Evolutionary conservation across 2,888 invertebrate species (phyloP).

Genomic region (Agriopis marginaria): DNA sequence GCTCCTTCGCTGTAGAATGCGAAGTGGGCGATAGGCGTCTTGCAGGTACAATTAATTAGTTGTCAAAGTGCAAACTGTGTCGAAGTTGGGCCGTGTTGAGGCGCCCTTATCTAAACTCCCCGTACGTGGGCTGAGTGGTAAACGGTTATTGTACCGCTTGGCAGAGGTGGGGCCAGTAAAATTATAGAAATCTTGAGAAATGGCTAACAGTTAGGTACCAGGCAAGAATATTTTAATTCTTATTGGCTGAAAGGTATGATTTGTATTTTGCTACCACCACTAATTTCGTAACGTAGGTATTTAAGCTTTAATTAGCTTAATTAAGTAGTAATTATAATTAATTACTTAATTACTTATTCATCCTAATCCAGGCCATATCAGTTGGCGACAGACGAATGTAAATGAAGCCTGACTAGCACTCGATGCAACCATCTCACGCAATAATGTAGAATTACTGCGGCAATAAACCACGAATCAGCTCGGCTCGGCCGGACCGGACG

Average conservation of each 20-base stretch:
- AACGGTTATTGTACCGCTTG: constrained; percentile 21
- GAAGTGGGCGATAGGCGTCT: constrained; percentile 9
- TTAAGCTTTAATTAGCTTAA: constrained; percentile 7
- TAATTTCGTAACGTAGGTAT: background rate
- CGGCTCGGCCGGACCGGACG: constrained; percentile 24
- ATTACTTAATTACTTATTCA: constrained; percentile 23
- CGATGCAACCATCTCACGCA: constrained; percentile 27
- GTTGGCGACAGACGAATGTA: constrained; percentile 26
- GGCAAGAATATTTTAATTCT: constrained; percentile 4
- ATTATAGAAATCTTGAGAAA: constrained; percentile 26
- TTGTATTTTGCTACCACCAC: background rate
- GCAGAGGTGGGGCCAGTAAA: constrained; percentile 7
- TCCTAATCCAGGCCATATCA: constrained; percentile 27
- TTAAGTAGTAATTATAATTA: too few relatives aligned
- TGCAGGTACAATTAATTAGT: constrained; percentile 30
- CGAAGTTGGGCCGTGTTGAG: constrained; percentile 33
- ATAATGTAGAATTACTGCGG: constrained; percentile 27
- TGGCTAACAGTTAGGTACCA: background rate
- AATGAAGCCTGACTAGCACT: constrained; percentile 19
- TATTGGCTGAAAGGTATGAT: constrained; percentile 4
- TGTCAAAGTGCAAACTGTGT: constrained; percentile 40
- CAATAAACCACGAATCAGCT: constrained; percentile 35
- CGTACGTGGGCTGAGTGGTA: constrained; percentile 30
- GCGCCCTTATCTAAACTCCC: constrained; percentile 33
- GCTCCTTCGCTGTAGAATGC: background rate